These are phyloP conservation scores for Atherinosoma microstoma DNA, from an alignment of 2,797 vertebrate species.

Conservation along the genomic window DNA sequence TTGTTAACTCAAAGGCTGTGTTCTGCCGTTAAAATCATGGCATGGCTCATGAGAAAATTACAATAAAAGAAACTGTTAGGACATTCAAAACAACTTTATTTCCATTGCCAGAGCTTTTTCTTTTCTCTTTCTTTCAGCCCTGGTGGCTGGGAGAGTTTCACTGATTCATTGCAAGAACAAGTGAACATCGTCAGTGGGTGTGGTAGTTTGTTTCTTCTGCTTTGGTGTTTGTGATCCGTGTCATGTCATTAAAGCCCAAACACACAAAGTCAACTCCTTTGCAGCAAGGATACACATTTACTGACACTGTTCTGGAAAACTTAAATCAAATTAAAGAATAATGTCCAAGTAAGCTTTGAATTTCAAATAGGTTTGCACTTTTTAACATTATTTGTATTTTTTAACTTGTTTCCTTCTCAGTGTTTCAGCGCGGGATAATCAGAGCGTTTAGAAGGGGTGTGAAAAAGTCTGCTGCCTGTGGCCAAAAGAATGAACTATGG, in stretches of 20 bases:
- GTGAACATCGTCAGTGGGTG: constrained; percentile 50
- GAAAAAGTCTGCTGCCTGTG: constrained; percentile 92
- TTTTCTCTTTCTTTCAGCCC: neutral
- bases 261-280: constrained; percentile 56
- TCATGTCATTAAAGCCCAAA: constrained; percentile 79
- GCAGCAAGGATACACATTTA: constrained; percentile 47
- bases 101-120: neutral
- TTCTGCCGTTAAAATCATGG: constrained; percentile 23
- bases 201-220: constrained; percentile 57
- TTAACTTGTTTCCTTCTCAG: constrained; percentile 84
- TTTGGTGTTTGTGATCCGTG: constrained; percentile 74
- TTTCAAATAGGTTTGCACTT: constrained; percentile 42
- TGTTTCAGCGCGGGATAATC: constrained; percentile 86
- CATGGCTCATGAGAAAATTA: constrained; percentile 19
- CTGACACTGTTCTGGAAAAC: constrained; percentile 64
- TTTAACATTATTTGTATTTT: constrained; percentile 74
- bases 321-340: constrained; percentile 64
- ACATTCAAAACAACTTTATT: neutral
- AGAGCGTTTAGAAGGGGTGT: constrained; percentile 91
- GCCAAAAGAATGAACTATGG: constrained; percentile 91
- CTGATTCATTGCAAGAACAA: constrained; percentile 37
- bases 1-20: constrained; percentile 40
- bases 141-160: neutral
- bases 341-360: constrained; percentile 77
- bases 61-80: neutral